Evolutionary conservation across 2,888 invertebrate genomes (phyloP), one percentile per base, ranked within the genome.

Genomic region (Macroteleia sp.): DNA sequence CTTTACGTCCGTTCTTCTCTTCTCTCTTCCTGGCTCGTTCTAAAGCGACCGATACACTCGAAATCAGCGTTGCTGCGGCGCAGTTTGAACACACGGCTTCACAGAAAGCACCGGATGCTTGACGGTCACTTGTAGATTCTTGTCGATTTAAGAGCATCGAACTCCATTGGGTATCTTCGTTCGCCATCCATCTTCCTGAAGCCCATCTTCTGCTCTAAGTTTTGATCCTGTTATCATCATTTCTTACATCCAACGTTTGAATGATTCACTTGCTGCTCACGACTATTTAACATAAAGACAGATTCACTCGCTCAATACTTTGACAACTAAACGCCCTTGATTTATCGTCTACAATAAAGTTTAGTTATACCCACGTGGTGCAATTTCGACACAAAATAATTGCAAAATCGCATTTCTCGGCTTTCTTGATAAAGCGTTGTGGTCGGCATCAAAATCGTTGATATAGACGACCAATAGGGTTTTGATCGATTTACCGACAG

Each of bases 121-220:
- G 78, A 84, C 82, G 83, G 85, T 85, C 82, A 80, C 83, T 85
- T 78, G 81, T 83, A 82, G 86, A 82, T 81, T 77, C 81, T 82
- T 81, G 81, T 83, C 81, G 78, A 73, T 73, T 77, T 50, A 70
- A 75, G 73, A 75, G 79, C 77, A 76, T 80, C 80, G 75, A 80
- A 77, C 80, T 75, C 71, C 61, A 64, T 66, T 71, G 66, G 64
- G 44, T 73, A 71, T 79, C 76, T 69, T 50, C 67, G 64, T 67
- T 69, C 73, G 48, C 76, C 73, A 64, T 76, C 75, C 64, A 71
- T 71, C 70, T 73, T 61, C 64, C 42, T 20, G 39, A 16, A 57
- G 39, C 28, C 36, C 44, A 41, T 61, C 66, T 44, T 32, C 52
- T 62, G 54, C 56, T 67, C 67, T 56, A 41, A 52, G 61, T 54